Conservation (phyloP, 2,888 invertebrate genomes). For the Cephus pygmeus region DNA sequence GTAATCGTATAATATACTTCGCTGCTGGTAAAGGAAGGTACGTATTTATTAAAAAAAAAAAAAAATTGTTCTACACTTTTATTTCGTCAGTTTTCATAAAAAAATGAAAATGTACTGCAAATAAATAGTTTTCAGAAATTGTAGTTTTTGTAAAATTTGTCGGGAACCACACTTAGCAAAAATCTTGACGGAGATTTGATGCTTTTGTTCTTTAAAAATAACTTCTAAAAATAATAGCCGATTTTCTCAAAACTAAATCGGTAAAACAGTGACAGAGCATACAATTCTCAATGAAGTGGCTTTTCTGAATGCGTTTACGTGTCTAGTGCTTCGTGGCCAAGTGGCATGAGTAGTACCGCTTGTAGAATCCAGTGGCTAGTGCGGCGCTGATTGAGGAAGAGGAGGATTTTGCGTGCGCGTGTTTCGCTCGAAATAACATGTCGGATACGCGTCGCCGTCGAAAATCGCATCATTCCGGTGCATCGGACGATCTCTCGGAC, state of each 20-base stretch:
- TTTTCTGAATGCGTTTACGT: neutral
- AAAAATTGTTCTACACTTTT: too few species aligned
- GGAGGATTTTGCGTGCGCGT: constrained; percentile 11
- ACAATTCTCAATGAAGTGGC: neutral
- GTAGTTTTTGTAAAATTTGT: too few species aligned
- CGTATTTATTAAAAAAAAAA: too few species aligned
- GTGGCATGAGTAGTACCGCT: neutral
- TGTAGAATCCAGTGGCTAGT: neutral
- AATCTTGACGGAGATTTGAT: too few species aligned
- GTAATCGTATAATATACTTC: too few species aligned
- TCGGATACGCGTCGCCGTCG: constrained; percentile 61
- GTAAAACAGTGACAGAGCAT: neutral
- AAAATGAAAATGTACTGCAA: too few species aligned
- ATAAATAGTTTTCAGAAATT: too few species aligned
- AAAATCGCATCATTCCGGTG: constrained; percentile 56
- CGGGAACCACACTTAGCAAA: too few species aligned
- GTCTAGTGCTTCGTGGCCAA: neutral
- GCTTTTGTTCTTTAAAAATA: too few species aligned
- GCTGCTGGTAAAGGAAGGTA: too few species aligned
- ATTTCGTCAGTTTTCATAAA: too few species aligned
- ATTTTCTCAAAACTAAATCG: neutral
- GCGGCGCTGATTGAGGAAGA: neutral
- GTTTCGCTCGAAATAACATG: constrained; percentile 40
- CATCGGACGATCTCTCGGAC: constrained; percentile 61
- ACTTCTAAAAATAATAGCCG: neutral